Evolutionary conservation across 2,888 invertebrate genomes (phyloP).

Genomic region (Minunthozetes semirufus): DNA sequence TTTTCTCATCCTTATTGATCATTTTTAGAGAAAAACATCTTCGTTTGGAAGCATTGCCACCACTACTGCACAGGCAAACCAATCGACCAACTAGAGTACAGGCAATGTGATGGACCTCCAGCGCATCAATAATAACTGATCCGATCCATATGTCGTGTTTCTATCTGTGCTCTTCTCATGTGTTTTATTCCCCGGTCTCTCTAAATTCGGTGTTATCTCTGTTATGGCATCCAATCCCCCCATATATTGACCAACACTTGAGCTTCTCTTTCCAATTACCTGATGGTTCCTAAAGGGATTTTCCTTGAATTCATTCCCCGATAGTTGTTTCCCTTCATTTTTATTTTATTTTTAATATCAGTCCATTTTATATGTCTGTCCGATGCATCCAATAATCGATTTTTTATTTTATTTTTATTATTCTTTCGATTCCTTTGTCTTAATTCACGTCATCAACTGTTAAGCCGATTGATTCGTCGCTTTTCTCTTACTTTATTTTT

Average conservation of each 20-base stretch:
- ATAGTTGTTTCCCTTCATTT: constrained; percentile 4
- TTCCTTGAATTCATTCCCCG: not conserved
- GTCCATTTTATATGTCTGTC: not conserved
- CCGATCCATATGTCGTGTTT: constrained; percentile 29
- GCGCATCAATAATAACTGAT: constrained; percentile 31
- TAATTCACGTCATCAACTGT: constrained; percentile 4
- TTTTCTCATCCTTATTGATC: constrained; percentile 25
- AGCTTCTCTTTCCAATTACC: constrained; percentile 30
- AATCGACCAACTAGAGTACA: not conserved
- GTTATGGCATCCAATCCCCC: not conserved
- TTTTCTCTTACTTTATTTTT: no score
- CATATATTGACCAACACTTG: not conserved
- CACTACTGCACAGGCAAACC: not conserved
- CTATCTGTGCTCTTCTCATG: constrained; percentile 13
- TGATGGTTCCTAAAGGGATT: constrained; percentile 31
- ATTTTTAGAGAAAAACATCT: constrained; percentile 25
- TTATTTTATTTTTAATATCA: constrained; percentile 6
- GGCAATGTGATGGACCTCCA: constrained; percentile 20
- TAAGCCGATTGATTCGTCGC: constrained; percentile 1
- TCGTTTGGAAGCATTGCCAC: not conserved
- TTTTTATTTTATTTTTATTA: not conserved
- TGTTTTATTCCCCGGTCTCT: constrained; percentile 21
- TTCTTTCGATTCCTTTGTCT: constrained; percentile 6
- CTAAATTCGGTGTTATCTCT: not conserved
- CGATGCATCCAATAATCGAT: not conserved